phyloP scores from a whole-genome alignment of 2,888 invertebrate genomes.

The Endotricha flammealis region DNA sequence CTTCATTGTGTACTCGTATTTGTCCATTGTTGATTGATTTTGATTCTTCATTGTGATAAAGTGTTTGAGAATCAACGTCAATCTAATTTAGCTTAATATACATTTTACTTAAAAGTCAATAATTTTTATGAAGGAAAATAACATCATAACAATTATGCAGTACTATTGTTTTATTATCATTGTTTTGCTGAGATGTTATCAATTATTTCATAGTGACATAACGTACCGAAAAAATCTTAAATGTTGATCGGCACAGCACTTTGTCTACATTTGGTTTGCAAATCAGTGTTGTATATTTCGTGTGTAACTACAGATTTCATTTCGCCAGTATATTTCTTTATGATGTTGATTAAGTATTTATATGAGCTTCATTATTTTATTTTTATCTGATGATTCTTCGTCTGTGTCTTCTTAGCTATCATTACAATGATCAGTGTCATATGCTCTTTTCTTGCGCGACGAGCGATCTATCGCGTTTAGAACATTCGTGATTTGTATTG shows the following conservation, averaged over 20 bases:
- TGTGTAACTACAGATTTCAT: conserved; percentile 64
- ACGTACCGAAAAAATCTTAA: conserved; percentile 18
- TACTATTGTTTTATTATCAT: conserved; percentile 5
- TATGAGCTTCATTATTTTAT: conserved; percentile 63
- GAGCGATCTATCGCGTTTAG: conserved; percentile 39
- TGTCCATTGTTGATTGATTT: conserved; percentile 18
- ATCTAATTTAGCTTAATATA: conserved; percentile 10
- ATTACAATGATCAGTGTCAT: conserved; percentile 68
- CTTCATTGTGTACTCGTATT: conserved; percentile 23
- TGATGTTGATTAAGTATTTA: conserved; percentile 52
- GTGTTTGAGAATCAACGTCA: conserved; percentile 13
- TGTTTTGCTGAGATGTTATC: conserved; percentile 17
- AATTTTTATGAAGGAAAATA: neutral
- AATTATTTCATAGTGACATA: conserved; percentile 11
- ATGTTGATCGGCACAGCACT: conserved; percentile 66
- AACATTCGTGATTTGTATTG: neutral
- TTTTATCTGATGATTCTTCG: conserved; percentile 57
- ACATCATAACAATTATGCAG: neutral
- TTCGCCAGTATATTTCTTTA: conserved; percentile 58
- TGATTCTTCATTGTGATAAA: conserved; percentile 12
- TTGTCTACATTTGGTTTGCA: conserved; percentile 68
- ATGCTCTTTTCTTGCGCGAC: conserved; percentile 62
- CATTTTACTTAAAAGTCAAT: neutral
- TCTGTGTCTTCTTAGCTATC: conserved; percentile 73
- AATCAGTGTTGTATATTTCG: conserved; percentile 72